These are phyloP conservation scores for Poecilia wingei DNA, from an alignment of 2,797 vertebrate species.

Conservation along the genomic window DNA sequence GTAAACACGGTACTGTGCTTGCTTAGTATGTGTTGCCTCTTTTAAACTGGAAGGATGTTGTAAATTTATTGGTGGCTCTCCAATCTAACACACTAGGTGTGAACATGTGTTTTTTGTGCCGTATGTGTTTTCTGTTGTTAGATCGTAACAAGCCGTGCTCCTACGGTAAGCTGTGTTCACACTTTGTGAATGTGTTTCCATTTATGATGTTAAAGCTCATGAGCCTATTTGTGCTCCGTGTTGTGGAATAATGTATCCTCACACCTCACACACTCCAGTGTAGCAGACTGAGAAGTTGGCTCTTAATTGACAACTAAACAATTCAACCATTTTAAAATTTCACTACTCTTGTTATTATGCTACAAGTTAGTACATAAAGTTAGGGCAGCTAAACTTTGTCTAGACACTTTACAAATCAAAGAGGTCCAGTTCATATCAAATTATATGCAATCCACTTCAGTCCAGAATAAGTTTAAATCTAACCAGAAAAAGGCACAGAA, in stretches of 20 bases:
- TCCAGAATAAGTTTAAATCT: not conserved
- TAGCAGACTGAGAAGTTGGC: not conserved
- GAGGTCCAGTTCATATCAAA: not conserved
- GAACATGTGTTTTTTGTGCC: conserved; percentile 33
- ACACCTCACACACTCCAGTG: conserved; percentile 3
- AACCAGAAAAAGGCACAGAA: not conserved
- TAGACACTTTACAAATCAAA: not conserved
- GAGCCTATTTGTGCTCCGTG: conserved; percentile 39
- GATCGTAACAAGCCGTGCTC: conserved; percentile 21
- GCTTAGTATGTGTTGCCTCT: not conserved
- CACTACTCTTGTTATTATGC: not conserved
- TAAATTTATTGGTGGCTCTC: conserved; percentile 23
- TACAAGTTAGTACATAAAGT: not conserved
- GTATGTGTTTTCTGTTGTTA: conserved; percentile 28
- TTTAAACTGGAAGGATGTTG: conserved; percentile 14
- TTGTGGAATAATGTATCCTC: conserved; percentile 11
- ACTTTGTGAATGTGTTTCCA: conserved; percentile 42
- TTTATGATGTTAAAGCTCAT: conserved; percentile 30
- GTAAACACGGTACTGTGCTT: not conserved
- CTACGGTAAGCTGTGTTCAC: conserved; percentile 46
- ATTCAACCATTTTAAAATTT: not conserved
- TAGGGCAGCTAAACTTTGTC: not conserved
- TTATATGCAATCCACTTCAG: not conserved
- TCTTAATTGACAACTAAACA: not conserved
- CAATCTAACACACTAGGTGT: conserved; percentile 27